phyloP scores from a whole-genome alignment of 2,113 vertebrate species.

The Ahaetulla prasina region DNA sequence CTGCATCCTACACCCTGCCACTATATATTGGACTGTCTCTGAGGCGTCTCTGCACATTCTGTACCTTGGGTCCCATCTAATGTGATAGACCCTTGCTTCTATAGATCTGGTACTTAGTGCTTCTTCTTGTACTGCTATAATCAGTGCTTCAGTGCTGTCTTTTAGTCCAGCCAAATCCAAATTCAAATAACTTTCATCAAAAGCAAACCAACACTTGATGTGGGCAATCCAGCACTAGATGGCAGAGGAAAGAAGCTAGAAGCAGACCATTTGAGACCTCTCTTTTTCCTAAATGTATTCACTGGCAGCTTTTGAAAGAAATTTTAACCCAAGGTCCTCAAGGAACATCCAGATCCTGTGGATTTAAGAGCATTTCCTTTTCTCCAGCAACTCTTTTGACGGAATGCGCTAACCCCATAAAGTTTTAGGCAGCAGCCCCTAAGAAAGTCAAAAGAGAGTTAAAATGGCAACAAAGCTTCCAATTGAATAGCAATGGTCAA shows the following conservation, averaged over 20 bases:
- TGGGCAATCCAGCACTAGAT: background rate
- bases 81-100: background rate
- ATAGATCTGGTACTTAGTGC: background rate
- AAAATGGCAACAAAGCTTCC: conserved; percentile 2
- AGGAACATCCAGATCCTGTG: background rate
- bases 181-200: background rate
- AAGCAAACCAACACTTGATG: background rate
- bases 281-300: background rate
- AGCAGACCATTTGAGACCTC: background rate
- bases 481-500: background rate
- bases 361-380: background rate
- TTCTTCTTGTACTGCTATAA: background rate
- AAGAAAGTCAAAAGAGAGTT: background rate
- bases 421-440: background rate
- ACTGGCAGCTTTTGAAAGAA: background rate
- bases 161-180: background rate
- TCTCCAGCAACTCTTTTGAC: background rate
- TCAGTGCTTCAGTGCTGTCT: background rate
- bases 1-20: background rate
- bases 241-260: background rate
- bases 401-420: background rate
- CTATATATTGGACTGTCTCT: background rate
- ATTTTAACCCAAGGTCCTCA: background rate
- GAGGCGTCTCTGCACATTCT: background rate
- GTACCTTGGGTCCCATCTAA: background rate